Conservation (phyloP, 2,888 invertebrate genomes). For the Cylindroiulus punctatus region DNA sequence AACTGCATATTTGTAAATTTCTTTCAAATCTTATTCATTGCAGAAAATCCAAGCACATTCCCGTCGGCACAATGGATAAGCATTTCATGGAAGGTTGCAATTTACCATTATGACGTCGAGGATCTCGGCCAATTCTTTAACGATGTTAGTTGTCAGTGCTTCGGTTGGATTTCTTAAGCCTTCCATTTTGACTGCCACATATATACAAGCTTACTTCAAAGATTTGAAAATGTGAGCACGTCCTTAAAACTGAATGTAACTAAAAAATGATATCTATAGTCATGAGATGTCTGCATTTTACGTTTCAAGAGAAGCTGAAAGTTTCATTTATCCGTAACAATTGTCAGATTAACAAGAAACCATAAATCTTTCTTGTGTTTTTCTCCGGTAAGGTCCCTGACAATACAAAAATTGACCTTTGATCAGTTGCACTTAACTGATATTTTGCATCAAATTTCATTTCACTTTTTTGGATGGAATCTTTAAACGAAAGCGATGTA, state of each 20-base stretch:
- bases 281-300: not conserved
- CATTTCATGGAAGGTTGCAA: constrained; percentile 31
- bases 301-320: not conserved
- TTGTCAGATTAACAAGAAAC: not conserved
- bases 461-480: no score
- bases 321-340: not conserved
- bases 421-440: no score
- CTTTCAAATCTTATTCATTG: not conserved
- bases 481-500: no score
- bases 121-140: constrained; percentile 38
- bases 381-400: not conserved
- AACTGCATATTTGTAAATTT: not conserved
- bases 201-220: not conserved
- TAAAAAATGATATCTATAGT: not conserved
- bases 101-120: constrained; percentile 26
- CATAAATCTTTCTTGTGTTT: not conserved
- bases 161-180: not conserved
- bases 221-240: constrained; percentile 5
- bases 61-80: not conserved
- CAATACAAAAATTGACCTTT: not conserved
- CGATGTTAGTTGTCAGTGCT: not conserved
- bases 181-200: not conserved
- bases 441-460: no score
- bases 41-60: constrained; percentile 28
- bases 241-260: not conserved